phyloP scores from a whole-genome alignment of 2,888 invertebrate species.

The Rosalia funebris region DNA sequence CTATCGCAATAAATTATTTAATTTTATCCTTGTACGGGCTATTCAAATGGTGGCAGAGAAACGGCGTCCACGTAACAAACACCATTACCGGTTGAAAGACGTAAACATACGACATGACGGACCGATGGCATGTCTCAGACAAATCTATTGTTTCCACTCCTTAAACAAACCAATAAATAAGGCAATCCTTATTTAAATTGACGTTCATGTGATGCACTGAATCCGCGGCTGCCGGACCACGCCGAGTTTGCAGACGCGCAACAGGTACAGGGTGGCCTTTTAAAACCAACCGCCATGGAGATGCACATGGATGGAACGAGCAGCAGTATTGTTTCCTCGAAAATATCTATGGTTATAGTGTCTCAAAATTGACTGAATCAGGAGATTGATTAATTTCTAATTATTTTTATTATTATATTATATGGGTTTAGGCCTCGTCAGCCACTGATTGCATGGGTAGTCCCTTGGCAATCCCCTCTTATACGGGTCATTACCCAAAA shows the following conservation, averaged over 20 bases:
- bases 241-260: constrained; percentile 19
- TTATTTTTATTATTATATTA: too few relatives aligned
- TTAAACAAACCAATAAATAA: constrained; percentile 60
- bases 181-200: constrained; percentile 60
- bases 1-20: constrained; percentile 39
- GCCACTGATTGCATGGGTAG: too few relatives aligned
- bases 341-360: too few relatives aligned
- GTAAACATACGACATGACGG: constrained; percentile 54
- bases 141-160: constrained; percentile 63
- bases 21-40: constrained; percentile 44
- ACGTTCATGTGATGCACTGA: constrained; percentile 53
- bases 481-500: too few relatives aligned
- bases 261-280: too few relatives aligned
- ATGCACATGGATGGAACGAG: too few relatives aligned
- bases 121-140: constrained; percentile 58
- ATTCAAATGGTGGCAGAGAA: constrained; percentile 37
- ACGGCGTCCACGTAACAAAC: constrained; percentile 28
- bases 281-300: too few relatives aligned
- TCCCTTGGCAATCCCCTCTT: too few relatives aligned
- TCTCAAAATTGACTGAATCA: too few relatives aligned
- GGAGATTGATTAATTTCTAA: too few relatives aligned
- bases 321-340: too few relatives aligned
- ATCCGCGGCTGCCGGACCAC: constrained; percentile 13
- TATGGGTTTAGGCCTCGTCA: too few relatives aligned
- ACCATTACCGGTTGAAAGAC: constrained; percentile 36